Conservation (phyloP, 2,113 vertebrate genomes). For the human region DNA sequence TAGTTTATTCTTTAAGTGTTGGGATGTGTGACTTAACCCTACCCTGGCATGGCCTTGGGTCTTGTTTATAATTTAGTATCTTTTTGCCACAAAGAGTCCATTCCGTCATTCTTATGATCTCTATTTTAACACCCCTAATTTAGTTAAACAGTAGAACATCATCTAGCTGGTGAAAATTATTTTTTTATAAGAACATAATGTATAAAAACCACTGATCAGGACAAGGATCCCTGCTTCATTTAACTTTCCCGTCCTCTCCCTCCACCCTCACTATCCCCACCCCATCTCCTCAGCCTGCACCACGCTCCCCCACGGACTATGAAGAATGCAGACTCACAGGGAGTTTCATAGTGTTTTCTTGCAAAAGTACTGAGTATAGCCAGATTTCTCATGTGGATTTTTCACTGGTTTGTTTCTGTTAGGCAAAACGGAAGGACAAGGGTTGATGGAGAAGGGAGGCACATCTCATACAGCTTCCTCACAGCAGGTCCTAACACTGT, state of each 20-base stretch:
- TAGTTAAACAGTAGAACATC: background rate
- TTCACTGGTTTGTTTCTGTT: background rate
- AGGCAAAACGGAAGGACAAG: background rate
- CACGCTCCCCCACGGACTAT: rapidly evolving
- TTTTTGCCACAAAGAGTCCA: background rate
- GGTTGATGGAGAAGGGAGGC: background rate
- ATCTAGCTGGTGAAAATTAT: background rate
- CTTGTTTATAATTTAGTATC: background rate
- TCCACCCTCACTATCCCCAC: rapidly evolving
- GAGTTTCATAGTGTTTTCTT: background rate
- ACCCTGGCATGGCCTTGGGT: background rate
- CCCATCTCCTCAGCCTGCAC: background rate
- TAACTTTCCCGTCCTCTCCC: background rate
- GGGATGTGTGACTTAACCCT: background rate
- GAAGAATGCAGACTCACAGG: background rate
- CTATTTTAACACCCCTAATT: background rate
- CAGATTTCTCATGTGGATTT: background rate
- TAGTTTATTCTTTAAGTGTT: background rate
- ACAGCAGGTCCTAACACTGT: background rate
- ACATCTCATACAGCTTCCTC: background rate
- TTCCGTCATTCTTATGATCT: background rate
- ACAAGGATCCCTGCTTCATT: background rate
- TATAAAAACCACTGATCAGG: background rate
- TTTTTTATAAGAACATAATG: background rate
- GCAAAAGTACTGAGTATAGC: background rate